Conservation (phyloP, 2,888 invertebrate species). For the Mantis religiosa region DNA sequence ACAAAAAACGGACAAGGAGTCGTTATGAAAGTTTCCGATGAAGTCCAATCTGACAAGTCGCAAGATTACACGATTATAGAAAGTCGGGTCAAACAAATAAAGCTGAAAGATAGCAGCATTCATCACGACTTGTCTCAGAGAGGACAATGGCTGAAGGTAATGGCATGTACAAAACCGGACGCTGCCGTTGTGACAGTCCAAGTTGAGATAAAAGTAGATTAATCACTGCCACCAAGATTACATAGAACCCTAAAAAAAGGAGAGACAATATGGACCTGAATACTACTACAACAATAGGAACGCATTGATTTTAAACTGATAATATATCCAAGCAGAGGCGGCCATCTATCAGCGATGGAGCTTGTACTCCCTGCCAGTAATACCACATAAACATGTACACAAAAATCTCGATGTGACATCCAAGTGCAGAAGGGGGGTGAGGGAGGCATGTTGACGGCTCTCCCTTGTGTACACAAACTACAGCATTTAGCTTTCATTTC, state of each 20-base stretch:
- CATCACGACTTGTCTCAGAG: background rate
- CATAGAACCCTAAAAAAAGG: background rate
- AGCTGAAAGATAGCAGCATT: no score
- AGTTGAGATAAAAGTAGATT: background rate
- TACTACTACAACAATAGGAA: background rate
- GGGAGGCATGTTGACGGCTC: background rate
- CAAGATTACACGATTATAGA: no score
- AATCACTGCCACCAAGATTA: background rate
- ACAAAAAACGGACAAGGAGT: no score
- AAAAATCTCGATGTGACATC: background rate
- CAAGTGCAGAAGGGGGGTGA: background rate
- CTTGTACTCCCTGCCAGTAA: background rate
- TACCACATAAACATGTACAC: background rate
- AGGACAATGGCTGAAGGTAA: background rate
- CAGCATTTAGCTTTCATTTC: slow-evolving; percentile 1
- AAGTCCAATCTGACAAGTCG: no score
- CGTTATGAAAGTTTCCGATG: no score
- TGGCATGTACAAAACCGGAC: no score
- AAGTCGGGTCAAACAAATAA: no score
- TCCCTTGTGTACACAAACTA: background rate
- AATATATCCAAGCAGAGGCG: background rate
- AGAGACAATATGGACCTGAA: background rate
- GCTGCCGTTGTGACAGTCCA: background rate
- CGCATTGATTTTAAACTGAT: slow-evolving; percentile 3
- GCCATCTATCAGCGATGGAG: slow-evolving; percentile 1